These are phyloP conservation scores for Laspeyria flexula DNA, from an alignment of 2,888 invertebrate genomes.

Conservation along the genomic window DNA sequence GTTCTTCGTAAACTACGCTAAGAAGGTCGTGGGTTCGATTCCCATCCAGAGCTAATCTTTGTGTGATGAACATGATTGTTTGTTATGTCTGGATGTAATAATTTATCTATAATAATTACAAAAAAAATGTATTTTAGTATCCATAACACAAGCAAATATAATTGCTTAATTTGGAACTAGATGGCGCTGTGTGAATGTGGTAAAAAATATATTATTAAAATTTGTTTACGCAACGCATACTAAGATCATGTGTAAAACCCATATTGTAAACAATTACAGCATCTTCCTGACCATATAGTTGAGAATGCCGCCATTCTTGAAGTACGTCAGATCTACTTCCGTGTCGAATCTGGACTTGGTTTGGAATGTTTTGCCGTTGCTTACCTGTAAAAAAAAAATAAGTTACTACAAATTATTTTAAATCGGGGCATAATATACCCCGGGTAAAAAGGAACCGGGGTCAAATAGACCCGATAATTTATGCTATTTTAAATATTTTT, in stretches of 20 bases:
- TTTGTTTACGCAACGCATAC: neutral
- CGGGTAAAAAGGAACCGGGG: neutral
- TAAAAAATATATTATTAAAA: neutral
- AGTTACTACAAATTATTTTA: neutral
- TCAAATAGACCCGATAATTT: neutral
- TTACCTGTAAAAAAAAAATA: constrained; percentile 73
- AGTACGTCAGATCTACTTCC: constrained; percentile 98
- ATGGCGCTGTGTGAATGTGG: neutral
- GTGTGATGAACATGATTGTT: too few species aligned
- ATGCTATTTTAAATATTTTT: too few species aligned
- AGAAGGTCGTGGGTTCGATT: too few species aligned
- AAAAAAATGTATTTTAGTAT: too few species aligned
- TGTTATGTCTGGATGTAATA: too few species aligned
- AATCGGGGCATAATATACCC: neutral
- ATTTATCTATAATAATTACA: too few species aligned
- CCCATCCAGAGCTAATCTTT: too few species aligned
- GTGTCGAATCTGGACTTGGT: constrained; percentile 97
- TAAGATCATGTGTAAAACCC: neutral
- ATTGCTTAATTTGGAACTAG: too few species aligned
- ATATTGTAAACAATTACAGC: constrained; percentile 57
- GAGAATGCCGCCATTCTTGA: constrained; percentile 96
- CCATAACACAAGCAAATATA: too few species aligned
- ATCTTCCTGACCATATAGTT: constrained; percentile 99
- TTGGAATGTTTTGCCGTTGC: constrained; percentile 89
- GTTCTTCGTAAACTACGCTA: too few species aligned